A percentile compares a stretch with the other conserved stretches of the same genome.
Evolutionary conservation across 2,113 vertebrate species (phyloP).

Genomic region (Macheiramphus alcinus): DNA sequence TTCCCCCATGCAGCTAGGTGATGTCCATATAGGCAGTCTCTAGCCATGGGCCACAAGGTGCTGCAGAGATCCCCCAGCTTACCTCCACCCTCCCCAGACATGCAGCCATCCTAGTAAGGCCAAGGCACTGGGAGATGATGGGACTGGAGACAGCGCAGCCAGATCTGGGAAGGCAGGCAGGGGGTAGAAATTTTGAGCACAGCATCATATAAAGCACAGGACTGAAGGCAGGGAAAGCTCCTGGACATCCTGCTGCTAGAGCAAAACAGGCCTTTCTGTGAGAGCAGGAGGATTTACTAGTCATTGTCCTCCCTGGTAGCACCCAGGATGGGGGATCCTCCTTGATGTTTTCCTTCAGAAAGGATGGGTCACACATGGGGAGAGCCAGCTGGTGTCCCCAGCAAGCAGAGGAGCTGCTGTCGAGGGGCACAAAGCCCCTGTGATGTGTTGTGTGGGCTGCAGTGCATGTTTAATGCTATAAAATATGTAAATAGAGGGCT

Average conservation of each 20-base stretch:
- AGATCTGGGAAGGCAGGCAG: not conserved
- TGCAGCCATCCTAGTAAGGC: not conserved
- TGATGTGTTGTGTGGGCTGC: not conserved
- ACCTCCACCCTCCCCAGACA: not conserved
- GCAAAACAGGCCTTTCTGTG: not conserved
- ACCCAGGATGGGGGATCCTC: not conserved
- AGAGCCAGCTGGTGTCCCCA: not conserved
- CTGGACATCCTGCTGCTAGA: not conserved
- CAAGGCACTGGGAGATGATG: not conserved
- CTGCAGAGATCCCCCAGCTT: not conserved
- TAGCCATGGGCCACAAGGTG: not conserved
- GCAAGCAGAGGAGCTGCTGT: not conserved
- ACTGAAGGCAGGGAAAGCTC: not conserved
- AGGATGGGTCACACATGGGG: not conserved
- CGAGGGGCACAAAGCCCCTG: not conserved
- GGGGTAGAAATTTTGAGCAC: not conserved
- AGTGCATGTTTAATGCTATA: not conserved
- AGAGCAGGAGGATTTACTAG: not conserved
- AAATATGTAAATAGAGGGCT: slow-evolving; percentile 19
- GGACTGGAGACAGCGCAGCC: not conserved
- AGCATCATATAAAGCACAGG: not conserved
- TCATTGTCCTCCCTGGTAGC: not conserved
- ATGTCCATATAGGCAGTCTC: not conserved
- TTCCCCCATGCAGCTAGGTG: not conserved
- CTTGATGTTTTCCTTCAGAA: not conserved